Percentiles rank a stretch among this genome's conserved stretches.
Evolutionary conservation across 1,140 invertebrate species (phyloP).

Genomic region (Sesamia nonagrioides): DNA sequence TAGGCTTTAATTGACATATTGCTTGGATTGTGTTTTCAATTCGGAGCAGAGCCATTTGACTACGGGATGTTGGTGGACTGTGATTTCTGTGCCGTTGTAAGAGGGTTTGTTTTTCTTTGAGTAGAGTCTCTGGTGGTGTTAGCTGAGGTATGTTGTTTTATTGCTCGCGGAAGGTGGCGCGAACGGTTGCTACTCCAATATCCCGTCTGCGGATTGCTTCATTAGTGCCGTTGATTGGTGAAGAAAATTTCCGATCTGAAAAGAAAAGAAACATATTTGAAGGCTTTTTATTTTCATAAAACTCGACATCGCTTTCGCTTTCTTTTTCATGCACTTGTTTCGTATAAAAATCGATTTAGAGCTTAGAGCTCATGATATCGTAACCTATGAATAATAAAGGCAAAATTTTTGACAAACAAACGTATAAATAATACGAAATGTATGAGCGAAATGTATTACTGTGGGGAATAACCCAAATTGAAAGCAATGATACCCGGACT

Average conservation of each 20-base stretch:
- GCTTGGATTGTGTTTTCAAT: conserved; percentile 74
- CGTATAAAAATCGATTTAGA: background rate
- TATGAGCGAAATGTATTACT: background rate
- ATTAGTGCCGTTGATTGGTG: conserved; percentile 80
- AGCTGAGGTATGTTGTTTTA: conserved; percentile 72
- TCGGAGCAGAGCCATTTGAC: conserved; percentile 81
- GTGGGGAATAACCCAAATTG: background rate
- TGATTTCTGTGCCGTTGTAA: conserved; percentile 61
- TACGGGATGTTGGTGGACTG: conserved; percentile 58
- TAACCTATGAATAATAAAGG: conserved; percentile 9
- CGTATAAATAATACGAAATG: background rate
- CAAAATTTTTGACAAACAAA: background rate
- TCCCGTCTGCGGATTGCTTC: conserved; percentile 83
- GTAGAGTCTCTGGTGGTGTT: conserved; percentile 57
- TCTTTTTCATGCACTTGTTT: background rate
- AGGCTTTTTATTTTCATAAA: background rate
- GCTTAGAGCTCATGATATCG: background rate
- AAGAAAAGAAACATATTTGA: conserved; percentile 70
- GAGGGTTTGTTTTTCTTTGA: conserved; percentile 72
- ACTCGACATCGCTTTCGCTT: background rate
- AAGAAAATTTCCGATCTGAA: conserved; percentile 79
- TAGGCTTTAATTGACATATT: conserved; percentile 82
- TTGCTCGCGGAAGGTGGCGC: conserved; percentile 72
- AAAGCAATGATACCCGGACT: background rate
- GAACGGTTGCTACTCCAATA: conserved; percentile 81